Base-by-base conservation (phyloP, 2,888 invertebrate genomes). In the Hydriomena furcata region DNA sequence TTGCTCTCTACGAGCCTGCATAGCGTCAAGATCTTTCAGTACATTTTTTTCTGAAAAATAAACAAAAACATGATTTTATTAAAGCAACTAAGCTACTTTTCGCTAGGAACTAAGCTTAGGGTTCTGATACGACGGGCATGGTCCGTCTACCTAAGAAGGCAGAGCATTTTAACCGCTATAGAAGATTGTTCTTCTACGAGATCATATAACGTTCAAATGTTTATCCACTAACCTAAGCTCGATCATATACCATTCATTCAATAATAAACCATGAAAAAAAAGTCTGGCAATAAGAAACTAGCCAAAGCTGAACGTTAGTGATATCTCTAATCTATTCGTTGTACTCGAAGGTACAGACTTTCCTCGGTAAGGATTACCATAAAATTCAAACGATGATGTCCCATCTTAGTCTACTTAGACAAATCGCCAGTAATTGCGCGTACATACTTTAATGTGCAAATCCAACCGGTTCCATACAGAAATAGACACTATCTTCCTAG, bases 401-500 rank as follows among this genome's bases (percentile, higher is more conserved):
- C 45, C 54, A 63, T 60, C 61, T 55, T 47, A 60, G 48, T 54
- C 50, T 53, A 47, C 45, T n/a, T n/a, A n/a, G n/a, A 56, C 45
- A 54, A 57, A 63, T 56, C 21, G 36, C 28, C 37, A 44, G 55
- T 57, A 63, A 61, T 45, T 51, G 48, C 52, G 47, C 55, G 50
- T 56, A 50, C 51, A 48, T 34, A 35, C 3, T 34, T 2, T 35
- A 8, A 54, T 50, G 56, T 63, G 61, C 59, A 57, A 60, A 66
- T 70, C n/a, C 49, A 66, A 73, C 73, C 65, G 73, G 73, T 74
- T 72, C 57, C 44, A 46, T 36, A 50, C 43, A 50, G 44, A 56
- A 46, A 68, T 63, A 60, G 52, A 55, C 61, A 61, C 49, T 44
- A 65, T 66, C 71, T 71, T 73, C 71, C 73, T 70, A 60, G 72